Evolutionary conservation across 1,140 invertebrate species (phyloP), one percentile per base, ranked within the genome.

Genomic region (Archegozetes longisetosus): DNA sequence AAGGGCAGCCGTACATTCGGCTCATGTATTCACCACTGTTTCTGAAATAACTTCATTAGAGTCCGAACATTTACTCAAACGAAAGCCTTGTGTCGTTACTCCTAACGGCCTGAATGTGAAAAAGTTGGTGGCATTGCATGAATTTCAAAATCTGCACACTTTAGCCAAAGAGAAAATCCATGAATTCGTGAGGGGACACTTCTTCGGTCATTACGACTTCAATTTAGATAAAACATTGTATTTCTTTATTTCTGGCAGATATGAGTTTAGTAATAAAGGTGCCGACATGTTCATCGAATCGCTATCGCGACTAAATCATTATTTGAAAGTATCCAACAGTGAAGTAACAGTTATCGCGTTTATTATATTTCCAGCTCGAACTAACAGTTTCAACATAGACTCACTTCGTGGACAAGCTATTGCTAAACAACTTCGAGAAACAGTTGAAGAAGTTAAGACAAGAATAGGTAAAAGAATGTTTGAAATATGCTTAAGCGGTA

Each of bases 361-460:
- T 72, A 77, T 99, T 6, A 99, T 99, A 63, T 98, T 99, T 74
- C 96, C 96, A 3, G 85, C 94, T 1, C 83, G 82, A 70, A 97
- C 93, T 0, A 96, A 97, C 71, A 98, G 98, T 73, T 99, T 97
- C 72, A 99, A 99, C 70, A 93, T 99, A 3, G 96, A 99, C 70
- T 96, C 91, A 56, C 75, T 99, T 1, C 76, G 91, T 61, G 96
- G 95, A 0, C 94, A 98, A 75, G 95, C 96, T 0, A 90, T 86
- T 62, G 92, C 92, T 2, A 99, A 99, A 76, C 87, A 91, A 66
- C 75, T 99, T 24, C 77, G 88, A 48, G 94, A 98, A 64, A 95
- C 94, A n/a, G 92, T 98, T 40, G 80, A 84, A 56, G 85, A 89
- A 66, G 86, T 99, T 61, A 92, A 98, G 72, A 83, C 85, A 65